phyloP scores from a whole-genome alignment of 2,888 invertebrate genomes.

The Gerris lacustris region DNA sequence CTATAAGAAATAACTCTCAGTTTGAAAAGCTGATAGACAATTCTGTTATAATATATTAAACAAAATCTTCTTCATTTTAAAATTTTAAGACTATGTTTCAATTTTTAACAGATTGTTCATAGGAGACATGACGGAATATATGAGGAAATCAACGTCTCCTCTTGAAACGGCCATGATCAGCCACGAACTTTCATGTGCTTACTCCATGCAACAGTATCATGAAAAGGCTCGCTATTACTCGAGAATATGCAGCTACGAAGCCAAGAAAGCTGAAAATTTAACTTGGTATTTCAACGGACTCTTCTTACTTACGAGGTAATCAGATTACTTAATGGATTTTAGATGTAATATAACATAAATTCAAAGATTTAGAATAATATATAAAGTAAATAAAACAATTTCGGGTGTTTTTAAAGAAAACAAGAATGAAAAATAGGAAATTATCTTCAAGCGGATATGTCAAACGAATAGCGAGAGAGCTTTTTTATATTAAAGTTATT shows the following conservation, averaged over 20 bases:
- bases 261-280: conserved; percentile 3
- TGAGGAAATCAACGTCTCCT: neutral
- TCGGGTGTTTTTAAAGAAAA: too few relatives aligned
- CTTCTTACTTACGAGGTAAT: conserved; percentile 2
- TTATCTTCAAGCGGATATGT: too few relatives aligned
- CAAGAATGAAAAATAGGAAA: too few relatives aligned
- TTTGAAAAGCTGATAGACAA: neutral
- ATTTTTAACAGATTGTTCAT: neutral
- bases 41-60: neutral
- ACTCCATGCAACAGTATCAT: neutral
- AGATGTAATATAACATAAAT: too few relatives aligned
- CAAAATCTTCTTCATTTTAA: neutral
- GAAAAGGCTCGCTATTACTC: neutral
- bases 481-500: too few relatives aligned
- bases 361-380: too few relatives aligned
- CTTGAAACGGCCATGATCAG: conserved; percentile 1
- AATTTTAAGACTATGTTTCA: too few relatives aligned
- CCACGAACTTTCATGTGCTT: conserved; percentile 11
- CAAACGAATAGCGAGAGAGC: too few relatives aligned
- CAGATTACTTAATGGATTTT: too few relatives aligned
- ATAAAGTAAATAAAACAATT: too few relatives aligned
- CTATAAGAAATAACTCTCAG: neutral
- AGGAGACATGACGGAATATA: neutral
- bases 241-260: neutral
- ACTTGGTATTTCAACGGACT: conserved; percentile 12